Conservation (phyloP, 2,888 invertebrate genomes). For the Zele albiditarsus region DNA sequence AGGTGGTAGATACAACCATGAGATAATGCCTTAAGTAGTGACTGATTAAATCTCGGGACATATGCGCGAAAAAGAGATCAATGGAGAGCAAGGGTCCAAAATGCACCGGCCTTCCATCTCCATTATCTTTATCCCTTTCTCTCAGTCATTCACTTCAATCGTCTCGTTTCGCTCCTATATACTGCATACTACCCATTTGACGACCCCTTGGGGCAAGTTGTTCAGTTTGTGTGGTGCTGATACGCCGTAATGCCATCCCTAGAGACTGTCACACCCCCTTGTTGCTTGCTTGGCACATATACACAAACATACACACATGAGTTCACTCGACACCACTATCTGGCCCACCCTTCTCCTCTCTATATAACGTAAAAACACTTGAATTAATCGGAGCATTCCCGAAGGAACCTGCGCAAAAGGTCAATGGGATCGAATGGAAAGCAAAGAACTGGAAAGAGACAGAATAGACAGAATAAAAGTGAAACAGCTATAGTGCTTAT, state of each 20-base stretch:
- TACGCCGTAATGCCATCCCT: constrained; percentile 69
- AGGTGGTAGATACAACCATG: constrained; percentile 47
- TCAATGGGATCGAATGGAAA: constrained; percentile 62
- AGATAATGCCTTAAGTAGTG: constrained; percentile 65
- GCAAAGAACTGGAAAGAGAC: constrained; percentile 21
- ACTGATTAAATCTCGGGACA: constrained; percentile 72
- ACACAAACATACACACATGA: constrained; percentile 2
- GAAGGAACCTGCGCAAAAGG: constrained; percentile 68
- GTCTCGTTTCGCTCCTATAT: constrained; percentile 73
- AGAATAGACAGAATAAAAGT: constrained; percentile 8
- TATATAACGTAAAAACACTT: constrained; percentile 68
- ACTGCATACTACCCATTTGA: constrained; percentile 60
- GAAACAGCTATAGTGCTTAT: constrained; percentile 53
- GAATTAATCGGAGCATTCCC: constrained; percentile 72
- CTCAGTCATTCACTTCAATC: constrained; percentile 71
- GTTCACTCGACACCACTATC: neutral
- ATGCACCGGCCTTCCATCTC: neutral
- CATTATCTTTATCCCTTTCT: constrained; percentile 60
- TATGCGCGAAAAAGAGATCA: constrained; percentile 67
- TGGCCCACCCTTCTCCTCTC: constrained; percentile 39
- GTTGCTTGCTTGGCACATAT: constrained; percentile 26
- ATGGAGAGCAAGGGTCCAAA: constrained; percentile 51
- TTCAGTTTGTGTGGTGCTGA: constrained; percentile 70
- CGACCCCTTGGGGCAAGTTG: constrained; percentile 55
- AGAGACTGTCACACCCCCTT: constrained; percentile 58